A percentile compares a stretch with the other conserved stretches of the same genome.
Conservation (phyloP, 2,113 vertebrate species). For the Sylvilagus bachmani region DNA sequence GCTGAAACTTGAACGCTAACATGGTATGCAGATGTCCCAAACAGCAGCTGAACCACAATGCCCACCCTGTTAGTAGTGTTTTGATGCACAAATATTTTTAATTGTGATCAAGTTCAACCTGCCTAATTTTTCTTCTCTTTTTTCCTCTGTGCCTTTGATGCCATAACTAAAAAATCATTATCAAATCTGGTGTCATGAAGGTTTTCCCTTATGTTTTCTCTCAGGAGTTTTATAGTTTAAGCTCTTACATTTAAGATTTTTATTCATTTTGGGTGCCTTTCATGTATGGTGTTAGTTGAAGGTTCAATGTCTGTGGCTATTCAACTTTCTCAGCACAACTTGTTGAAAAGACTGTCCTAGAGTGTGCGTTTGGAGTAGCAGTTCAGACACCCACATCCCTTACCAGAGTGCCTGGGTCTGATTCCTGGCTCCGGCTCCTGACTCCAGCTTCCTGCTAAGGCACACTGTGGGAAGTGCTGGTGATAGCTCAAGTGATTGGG, state of each 20-base stretch:
- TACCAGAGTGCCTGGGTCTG: too few species aligned
- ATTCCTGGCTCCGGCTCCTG: too few species aligned
- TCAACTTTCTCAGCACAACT: background rate
- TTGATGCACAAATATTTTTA: background rate
- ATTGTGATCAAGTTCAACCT: background rate
- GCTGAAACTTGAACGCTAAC: too few species aligned
- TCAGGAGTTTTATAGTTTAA: background rate
- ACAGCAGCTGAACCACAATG: too few species aligned
- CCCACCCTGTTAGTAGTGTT: background rate
- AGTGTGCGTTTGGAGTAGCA: too few species aligned
- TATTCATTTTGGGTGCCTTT: constrained; percentile 11
- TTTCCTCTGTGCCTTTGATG: background rate
- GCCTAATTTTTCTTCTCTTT: constrained; percentile 15
- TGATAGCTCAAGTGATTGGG: too few species aligned
- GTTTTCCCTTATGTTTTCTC: background rate
- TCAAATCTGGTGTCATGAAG: background rate
- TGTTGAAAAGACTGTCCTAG: background rate
- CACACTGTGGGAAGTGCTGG: too few species aligned
- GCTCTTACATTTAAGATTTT: background rate
- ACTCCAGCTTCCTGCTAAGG: too few species aligned
- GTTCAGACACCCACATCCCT: too few species aligned
- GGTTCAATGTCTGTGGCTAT: background rate
- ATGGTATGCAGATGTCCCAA: too few species aligned
- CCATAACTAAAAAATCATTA: constrained; percentile 12
- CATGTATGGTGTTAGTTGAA: background rate